A percentile compares a stretch with the other conserved stretches of the same genome.
phyloP scores from a whole-genome alignment of 2,797 vertebrate genomes.

The Crenuchus spilurus region DNA sequence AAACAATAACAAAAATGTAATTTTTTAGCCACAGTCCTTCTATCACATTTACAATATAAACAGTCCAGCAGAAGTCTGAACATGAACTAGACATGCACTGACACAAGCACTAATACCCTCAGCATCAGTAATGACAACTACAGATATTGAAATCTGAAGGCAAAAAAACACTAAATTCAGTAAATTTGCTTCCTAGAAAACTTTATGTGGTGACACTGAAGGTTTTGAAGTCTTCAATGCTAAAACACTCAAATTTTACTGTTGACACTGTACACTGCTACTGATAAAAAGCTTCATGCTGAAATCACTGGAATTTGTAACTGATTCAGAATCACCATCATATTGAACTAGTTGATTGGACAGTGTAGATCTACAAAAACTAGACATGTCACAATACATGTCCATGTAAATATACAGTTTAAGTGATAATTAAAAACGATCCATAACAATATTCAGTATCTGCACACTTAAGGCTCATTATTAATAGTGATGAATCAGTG shows the following conservation, averaged over 20 bases:
- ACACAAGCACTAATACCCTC: neutral
- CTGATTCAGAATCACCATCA: neutral
- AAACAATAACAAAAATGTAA: too few species aligned
- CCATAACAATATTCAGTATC: conserved; percentile 17
- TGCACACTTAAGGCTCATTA: neutral
- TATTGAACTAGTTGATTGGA: neutral
- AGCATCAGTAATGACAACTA: too few species aligned
- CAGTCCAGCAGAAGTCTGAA: neutral
- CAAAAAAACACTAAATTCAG: neutral
- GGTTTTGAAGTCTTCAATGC: neutral
- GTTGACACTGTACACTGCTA: neutral
- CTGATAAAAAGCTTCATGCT: neutral
- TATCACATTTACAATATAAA: neutral
- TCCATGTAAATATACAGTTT: neutral
- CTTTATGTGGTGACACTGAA: neutral
- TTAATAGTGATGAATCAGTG: neutral
- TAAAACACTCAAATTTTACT: neutral
- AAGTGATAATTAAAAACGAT: neutral
- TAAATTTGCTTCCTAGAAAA: neutral
- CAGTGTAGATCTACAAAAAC: neutral
- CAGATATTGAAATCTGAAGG: neutral
- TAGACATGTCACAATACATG: too few species aligned
- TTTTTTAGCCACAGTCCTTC: neutral
- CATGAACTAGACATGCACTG: conserved; percentile 13
- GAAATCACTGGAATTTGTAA: too few species aligned